Base-by-base conservation (phyloP, 1,140 invertebrate genomes). In the Eufriesea mexicana region DNA sequence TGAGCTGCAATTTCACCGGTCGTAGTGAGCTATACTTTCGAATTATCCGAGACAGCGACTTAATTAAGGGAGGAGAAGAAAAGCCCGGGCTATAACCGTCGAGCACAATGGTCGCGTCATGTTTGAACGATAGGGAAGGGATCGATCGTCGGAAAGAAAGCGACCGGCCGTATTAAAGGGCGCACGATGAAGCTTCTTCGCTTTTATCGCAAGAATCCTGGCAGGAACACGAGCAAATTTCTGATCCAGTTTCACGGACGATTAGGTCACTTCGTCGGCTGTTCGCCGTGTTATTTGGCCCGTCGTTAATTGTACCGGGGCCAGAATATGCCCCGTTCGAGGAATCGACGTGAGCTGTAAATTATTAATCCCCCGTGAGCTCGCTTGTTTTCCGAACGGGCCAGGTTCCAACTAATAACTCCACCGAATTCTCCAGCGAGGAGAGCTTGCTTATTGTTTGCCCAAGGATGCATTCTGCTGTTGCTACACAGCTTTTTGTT, bases 61-160 rank as follows among this genome's bases (percentile, higher is more conserved):
- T 84, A 84, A 78, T 85, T 85, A 73, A 79, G 57, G 25, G 61
- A 57, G 2, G 23, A 67, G 42, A 45, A 51, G 49, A 51, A 51
- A 85, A 45, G 8, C 62, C 61, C 25, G 57, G 23, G 25, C 83
- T 83, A 67, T 85, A 73, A 85, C 54, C 66, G 35, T 68, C 57
- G 75, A 55, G 55, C 45, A 67, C 49, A 79, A 84, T 84, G 49
- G 49, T 28, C 67, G 55, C 61, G 70, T 81, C 61, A 45, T 49
- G 47, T 47, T 84, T 68, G 55, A 59, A 51, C 35, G 77, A 49
- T 61, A 49, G 47, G n/a, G 28, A 49, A 67, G 45, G 47, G 23
- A 84, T 85, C 67, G 68, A 84, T 85, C 61, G 66, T 16, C 14
- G 54, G 64, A 9, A 68, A 84, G 61, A 67, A 84, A 72, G 16